Percentiles rank a stretch among this genome's conserved stretches.
These are phyloP conservation scores for Apostichopus leukothele DNA, from an alignment of 53 echinoderm and acorn worm genomes.

Conservation along the genomic window DNA sequence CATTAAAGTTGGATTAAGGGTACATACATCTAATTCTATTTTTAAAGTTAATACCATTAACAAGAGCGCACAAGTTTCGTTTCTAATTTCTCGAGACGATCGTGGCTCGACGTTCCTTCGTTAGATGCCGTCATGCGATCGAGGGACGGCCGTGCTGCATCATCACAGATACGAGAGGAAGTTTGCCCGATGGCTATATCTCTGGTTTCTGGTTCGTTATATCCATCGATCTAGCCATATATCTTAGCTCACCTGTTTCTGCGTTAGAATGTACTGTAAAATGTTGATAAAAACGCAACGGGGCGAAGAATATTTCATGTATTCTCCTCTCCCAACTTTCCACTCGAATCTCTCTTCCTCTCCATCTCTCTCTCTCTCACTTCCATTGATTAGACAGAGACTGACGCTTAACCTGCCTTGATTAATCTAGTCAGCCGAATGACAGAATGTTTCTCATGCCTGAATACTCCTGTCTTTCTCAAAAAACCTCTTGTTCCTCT, in stretches of 20 bases:
- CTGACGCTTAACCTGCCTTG: not conserved
- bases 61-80: too few relatives aligned
- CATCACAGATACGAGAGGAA: not conserved
- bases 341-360: not conserved
- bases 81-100: too few relatives aligned
- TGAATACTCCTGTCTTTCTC: not conserved
- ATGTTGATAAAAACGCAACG: not conserved
- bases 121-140: not conserved
- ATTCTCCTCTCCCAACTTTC: not conserved
- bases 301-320: not conserved
- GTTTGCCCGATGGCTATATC: not conserved
- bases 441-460: not conserved
- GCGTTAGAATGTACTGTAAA: not conserved
- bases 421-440: conserved; percentile 6
- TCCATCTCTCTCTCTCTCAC: not conserved
- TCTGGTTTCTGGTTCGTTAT: not conserved
- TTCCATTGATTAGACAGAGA: not conserved
- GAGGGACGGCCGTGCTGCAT: not conserved
- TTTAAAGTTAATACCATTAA: too few relatives aligned
- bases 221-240: not conserved
- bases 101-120: too few relatives aligned
- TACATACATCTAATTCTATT: too few relatives aligned
- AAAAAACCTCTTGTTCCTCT: not conserved
- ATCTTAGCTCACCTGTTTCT: not conserved
- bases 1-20: too few relatives aligned